Conservation (phyloP, 2,888 invertebrate species). For the Plemyria rubiginata region DNA sequence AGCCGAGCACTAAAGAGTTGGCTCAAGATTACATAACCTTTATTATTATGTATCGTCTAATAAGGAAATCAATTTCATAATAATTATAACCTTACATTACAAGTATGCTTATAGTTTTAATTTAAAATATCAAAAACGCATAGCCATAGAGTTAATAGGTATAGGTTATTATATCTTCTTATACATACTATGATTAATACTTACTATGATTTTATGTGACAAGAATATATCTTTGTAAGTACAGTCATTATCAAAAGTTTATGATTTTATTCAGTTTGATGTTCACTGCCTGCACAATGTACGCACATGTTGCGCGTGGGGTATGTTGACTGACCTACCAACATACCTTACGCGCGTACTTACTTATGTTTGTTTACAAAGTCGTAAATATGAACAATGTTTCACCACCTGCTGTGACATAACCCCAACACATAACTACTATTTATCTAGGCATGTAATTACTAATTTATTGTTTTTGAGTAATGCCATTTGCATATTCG, state of each 20-base stretch:
- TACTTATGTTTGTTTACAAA: constrained; percentile 27
- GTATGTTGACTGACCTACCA: background rate
- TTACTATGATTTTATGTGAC: too few relatives aligned
- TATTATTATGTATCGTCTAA: constrained; percentile 9
- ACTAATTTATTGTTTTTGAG: constrained; percentile 17
- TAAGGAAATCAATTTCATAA: constrained; percentile 30
- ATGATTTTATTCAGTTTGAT: too few relatives aligned
- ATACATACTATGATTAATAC: too few relatives aligned
- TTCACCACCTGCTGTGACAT: constrained; percentile 26
- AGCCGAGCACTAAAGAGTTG: constrained; percentile 15
- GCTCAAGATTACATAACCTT: constrained; percentile 23
- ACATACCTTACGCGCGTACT: background rate
- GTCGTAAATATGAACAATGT: constrained; percentile 26
- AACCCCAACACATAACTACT: constrained; percentile 6
- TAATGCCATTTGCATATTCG: constrained; percentile 27
- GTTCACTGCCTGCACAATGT: too few relatives aligned
- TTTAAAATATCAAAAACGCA: background rate
- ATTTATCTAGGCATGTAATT: constrained; percentile 5
- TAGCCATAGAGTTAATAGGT: background rate
- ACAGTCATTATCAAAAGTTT: too few relatives aligned
- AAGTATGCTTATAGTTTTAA: background rate
- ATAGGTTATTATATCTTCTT: too few relatives aligned
- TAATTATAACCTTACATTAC: constrained; percentile 17
- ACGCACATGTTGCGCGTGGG: too few relatives aligned
- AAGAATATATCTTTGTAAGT: too few relatives aligned